Evolutionary conservation across 2,888 invertebrate species (phyloP), one percentile per base, ranked within the genome.

Genomic region (Lasiommata megera): DNA sequence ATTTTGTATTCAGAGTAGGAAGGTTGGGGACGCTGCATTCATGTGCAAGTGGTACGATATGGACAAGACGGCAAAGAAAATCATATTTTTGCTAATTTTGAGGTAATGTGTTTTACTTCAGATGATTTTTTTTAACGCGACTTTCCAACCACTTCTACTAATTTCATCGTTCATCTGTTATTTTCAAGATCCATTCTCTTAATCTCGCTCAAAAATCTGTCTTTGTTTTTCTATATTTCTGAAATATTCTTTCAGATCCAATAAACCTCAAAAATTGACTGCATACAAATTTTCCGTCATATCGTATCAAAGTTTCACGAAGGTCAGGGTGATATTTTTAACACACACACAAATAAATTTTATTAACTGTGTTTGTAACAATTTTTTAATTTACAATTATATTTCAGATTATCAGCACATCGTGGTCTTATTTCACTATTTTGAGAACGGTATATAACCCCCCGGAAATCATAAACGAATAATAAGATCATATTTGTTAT

Each of bases 351-450:
- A 23, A 28, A 23, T 18, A 28, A 12, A 28, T 58, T 47, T 41
- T 56, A n/a, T n/a, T n/a, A n/a, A n/a, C n/a, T n/a, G n/a, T n/a
- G n/a, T n/a, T n/a, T n/a, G n/a, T n/a, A n/a, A n/a, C n/a, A n/a
- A n/a, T n/a, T n/a, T n/a, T n/a, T n/a, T n/a, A n/a, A n/a, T n/a
- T n/a, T n/a, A n/a, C n/a, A n/a, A n/a, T n/a, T n/a, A n/a, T n/a
- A n/a, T 84, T 83, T 51, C 80, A 88, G 88, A 87, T 88, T 1
- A 83, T 88, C 48, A 84, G 87, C 48, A 85, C 81, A 5, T 88
- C 88, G 2, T 88, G 88, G 88, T 85, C 88, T 2, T 87, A 88
- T 62, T 88, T 89, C 46, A 88, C 88, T 0, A 84, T 88, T 17
- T 67, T 89, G 1, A 75, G 73, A 65, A 84, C 87, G 1, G 73